Base-by-base conservation (phyloP, 2,113 vertebrate genomes). In the Pseudolaguvia tuberculata region DNA sequence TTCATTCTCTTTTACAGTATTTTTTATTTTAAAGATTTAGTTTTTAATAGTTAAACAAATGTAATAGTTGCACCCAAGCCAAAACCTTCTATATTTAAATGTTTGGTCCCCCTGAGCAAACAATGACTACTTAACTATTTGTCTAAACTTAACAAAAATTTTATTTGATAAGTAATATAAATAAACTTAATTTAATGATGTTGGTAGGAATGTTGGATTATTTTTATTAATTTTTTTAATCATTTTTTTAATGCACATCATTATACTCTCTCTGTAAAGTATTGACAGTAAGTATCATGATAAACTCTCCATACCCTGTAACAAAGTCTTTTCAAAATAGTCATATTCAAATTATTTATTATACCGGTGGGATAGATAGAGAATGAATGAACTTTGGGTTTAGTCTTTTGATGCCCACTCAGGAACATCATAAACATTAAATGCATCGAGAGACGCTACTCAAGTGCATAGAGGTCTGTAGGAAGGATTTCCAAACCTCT, bases 391-490 rank as follows among this genome's bases (percentile, higher is more conserved):
- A 20, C 23, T 53, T 20, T 21, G 29, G 59, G 52, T 45, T 53
- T n/a, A 12, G 15, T 65, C 35, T 58, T 72, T 75, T 14, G 35
- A 29, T 0, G 31, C 53, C 12, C 48, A 56, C 56, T 50, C 76
- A 50, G 67, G 75, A 61, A 82, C 76, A 59, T 68, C 48, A 78
- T 55, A 76, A 4, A 62, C 45, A 81, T 17, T 42, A 4, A 75
- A 71, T 21, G 18, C 17, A 63, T 21, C 3, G 18, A 67, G 31
- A 75, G 72, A 75, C 88, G 83, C 76, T 81, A 86, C 84, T 81
- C 85, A 90, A 90, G 90, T 91, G 88, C 88, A 91, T 85, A 86
- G 84, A 84, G 83, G 76, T 90, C 86, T 86, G 84, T 80, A 75
- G 82, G 80, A 84, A 84, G 79, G 76, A 51, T 29, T 82, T 87